These are phyloP conservation scores for Poecilia picta DNA, from an alignment of 2,797 vertebrate species.

Conservation along the genomic window DNA sequence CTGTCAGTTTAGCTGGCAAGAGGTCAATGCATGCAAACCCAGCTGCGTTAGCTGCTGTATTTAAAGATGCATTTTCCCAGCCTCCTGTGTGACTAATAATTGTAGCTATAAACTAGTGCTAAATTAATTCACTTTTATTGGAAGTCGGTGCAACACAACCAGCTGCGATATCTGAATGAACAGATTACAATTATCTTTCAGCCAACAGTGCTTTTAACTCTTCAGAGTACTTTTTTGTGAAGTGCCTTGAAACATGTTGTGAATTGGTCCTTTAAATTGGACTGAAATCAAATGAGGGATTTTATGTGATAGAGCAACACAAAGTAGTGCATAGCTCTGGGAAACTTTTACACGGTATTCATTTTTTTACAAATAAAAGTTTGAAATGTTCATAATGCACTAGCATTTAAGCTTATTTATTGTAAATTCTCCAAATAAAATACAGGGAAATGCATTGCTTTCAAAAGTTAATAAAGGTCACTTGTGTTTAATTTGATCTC, in stretches of 20 bases:
- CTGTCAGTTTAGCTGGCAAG: slow-evolving; percentile 24
- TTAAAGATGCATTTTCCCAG: background rate
- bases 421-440: background rate
- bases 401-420: background rate
- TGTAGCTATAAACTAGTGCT: background rate
- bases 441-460: too few relatives aligned
- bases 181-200: background rate
- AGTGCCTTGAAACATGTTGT: background rate
- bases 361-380: background rate
- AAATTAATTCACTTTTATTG: background rate
- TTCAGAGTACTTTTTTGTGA: background rate
- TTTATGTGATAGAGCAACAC: background rate
- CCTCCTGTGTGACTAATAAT: slow-evolving; percentile 4
- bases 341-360: background rate
- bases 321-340: background rate
- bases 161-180: background rate
- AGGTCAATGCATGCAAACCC: slow-evolving; percentile 8
- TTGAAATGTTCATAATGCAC: background rate
- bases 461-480: background rate
- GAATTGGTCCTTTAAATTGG: background rate
- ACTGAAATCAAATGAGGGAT: background rate
- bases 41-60: background rate
- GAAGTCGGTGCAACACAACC: background rate
- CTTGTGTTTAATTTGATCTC: background rate
- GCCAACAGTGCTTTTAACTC: background rate